Evolutionary conservation across 2,797 vertebrate genomes (phyloP), one percentile per base, ranked within the genome.

Genomic region (Argentina silus): DNA sequence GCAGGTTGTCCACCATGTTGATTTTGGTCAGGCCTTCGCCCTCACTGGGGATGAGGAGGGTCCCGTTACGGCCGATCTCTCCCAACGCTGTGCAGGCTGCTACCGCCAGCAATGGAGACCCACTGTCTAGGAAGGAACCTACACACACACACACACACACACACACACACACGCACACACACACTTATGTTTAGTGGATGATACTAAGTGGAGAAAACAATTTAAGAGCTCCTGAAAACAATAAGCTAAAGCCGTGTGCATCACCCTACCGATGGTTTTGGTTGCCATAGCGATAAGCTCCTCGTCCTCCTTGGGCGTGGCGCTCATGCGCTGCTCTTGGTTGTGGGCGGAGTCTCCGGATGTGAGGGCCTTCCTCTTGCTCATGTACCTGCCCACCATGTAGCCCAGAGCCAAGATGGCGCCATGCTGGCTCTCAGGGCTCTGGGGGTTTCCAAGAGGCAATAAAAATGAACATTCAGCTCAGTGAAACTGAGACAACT

Each of bases 361-460:
- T 59, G 73, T 74, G 61, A 77, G 75, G 70, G 83, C 78, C 77
- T 95, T 96, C 82, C 92, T 93, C 89, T 93, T 96, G 86, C 95
- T 95, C 93, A 97, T 93, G 76, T 96, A 96, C 74, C 97, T 92
- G 89, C 97, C 96, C 67, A 99, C 91, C 86, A 98, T 96, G 91
- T 96, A 98, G 81, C 98, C 98, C 63, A 99, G 91, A 76, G 98
- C 98, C 92, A 99, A 83, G 83, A 99, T 92, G 78, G 97, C 96
- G 7, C 97, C 97, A 47, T 99, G 98, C 73, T 99, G 98, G 74
- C 96, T 94, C 89, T 99, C 98, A 1, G 93, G 97, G 84, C 94
- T 98, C 98, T 99, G 57, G 19, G 88, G 21, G 82, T 69, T 76
- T 53, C 3, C 85, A 85, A 69, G 72, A 74, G 44, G 7, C 2